Evolutionary conservation across 2,888 invertebrate genomes (phyloP).

Genomic region (Eulithis prunata): DNA sequence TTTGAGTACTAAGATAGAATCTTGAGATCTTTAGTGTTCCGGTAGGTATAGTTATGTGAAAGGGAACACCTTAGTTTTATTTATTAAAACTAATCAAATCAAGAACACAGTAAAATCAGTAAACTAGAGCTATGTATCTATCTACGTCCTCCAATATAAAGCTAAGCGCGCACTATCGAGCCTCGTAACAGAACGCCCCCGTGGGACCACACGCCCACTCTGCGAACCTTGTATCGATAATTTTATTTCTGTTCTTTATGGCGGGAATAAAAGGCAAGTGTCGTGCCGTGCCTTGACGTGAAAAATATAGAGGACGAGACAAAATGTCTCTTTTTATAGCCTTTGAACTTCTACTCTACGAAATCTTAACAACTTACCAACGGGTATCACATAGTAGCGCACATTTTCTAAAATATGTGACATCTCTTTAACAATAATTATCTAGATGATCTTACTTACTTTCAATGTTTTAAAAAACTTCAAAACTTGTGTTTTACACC

Average conservation of each 20-base stretch:
- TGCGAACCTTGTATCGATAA: conserved; percentile 18
- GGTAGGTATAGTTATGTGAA: too few species aligned
- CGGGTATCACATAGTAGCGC: too few species aligned
- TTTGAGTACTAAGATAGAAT: too few species aligned
- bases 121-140: conserved; percentile 1
- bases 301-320: conserved; percentile 13
- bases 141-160: conserved; percentile 3
- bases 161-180: conserved; percentile 4
- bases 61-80: too few species aligned
- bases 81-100: too few species aligned
- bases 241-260: conserved; percentile 28
- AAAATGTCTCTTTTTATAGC: conserved; percentile 15
- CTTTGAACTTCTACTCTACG: neutral
- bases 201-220: conserved; percentile 12
- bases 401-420: too few species aligned
- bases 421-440: too few species aligned
- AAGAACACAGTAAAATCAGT: too few species aligned
- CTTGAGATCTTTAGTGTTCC: too few species aligned
- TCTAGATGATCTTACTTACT: too few species aligned
- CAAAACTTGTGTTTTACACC: too few species aligned
- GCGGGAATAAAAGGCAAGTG: conserved; percentile 20
- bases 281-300: conserved; percentile 16
- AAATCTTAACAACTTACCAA: neutral
- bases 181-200: conserved; percentile 7
- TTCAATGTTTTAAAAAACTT: too few species aligned